Evolutionary conservation across 2,888 invertebrate species (phyloP), one percentile per base, ranked within the genome.

Genomic region (Galerucella pusilla): DNA sequence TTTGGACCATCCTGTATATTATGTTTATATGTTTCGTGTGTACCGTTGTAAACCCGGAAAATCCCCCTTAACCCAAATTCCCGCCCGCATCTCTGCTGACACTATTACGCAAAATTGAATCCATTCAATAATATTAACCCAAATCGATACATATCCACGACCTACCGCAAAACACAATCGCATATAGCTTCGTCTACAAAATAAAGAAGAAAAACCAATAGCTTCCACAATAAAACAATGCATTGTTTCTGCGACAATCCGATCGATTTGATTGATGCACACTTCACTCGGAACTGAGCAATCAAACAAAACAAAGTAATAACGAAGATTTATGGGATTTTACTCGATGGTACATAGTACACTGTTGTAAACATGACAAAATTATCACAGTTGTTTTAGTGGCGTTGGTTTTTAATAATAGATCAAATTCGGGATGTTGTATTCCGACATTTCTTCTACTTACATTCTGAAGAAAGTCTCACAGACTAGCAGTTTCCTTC

Each of bases 221-320:
- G 28, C 14, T 2, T 35, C 12, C 35, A 61, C n/a, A 14, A 12
- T 2, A 61, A 35, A 68, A 73, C 66, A 68, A 73, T 73, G 68
- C 52, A 68, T 68, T 68, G 68, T 73, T 73, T 73, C 54, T 60
- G 67, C 68, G 49, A 20, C 11, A 65, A 42, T 46, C 28, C 70
- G 59, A 74, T 57, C 35, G 61, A 35, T 73, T 35, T 73, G 70
- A 74, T 65, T 57, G 74, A 70, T 69, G 70, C 63, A 63, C 68
- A 71, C 71, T 61, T 61, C n/a, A 35, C 35, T 61, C n/a, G 61
- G 66, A 66, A 25, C 35, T 42, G 35, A 42, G 7, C 65, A 49
- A 65, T 65, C 46, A 60, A 72, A 75, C 75, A 75, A 75, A 75
- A 72, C 72, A 61, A n/a, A 28, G 75, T 75, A 71, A 75, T 75